phyloP scores from a whole-genome alignment of 64 coral and sea anemone genomes.

The Stichodactyla mertensii region DNA sequence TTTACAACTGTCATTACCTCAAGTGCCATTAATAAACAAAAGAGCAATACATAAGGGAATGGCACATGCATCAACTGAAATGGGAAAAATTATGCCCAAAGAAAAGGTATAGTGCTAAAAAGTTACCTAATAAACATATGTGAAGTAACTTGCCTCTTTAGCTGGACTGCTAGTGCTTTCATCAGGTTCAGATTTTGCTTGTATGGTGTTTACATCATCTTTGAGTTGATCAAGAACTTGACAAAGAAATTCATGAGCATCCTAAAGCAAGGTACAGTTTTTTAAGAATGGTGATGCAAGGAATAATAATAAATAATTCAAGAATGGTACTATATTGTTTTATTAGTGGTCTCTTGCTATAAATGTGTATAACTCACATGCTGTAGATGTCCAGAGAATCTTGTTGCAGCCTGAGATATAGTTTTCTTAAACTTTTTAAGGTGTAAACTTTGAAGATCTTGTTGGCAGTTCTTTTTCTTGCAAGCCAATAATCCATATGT shows the following conservation, averaged over 20 bases:
- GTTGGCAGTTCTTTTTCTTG: constrained; percentile 47
- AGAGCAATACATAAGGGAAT: too few relatives aligned
- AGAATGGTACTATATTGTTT: too few relatives aligned
- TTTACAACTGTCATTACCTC: too few relatives aligned
- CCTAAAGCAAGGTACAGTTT: constrained; percentile 21
- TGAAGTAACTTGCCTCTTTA: not conserved
- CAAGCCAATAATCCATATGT: constrained; percentile 48
- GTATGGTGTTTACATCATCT: constrained; percentile 41
- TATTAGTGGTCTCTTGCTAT: not conserved
- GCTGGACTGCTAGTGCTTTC: not conserved
- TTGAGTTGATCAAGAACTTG: constrained; percentile 68
- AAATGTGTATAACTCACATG: constrained; percentile 53
- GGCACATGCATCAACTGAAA: too few relatives aligned
- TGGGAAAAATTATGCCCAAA: too few relatives aligned
- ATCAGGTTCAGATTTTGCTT: not conserved
- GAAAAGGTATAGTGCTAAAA: too few relatives aligned
- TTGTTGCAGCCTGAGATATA: constrained; percentile 72
- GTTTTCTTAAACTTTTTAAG: constrained; percentile 73
- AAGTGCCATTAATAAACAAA: too few relatives aligned
- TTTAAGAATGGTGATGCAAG: too few relatives aligned
- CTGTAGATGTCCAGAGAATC: constrained; percentile 83
- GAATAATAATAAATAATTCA: too few relatives aligned
- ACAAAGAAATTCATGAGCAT: constrained; percentile 76
- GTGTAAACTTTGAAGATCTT: constrained; percentile 28
- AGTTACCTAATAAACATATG: not conserved